Evolutionary conservation across 2,888 invertebrate genomes (phyloP), one percentile per base, ranked within the genome.

Genomic region (Muschampia plurimacula): DNA sequence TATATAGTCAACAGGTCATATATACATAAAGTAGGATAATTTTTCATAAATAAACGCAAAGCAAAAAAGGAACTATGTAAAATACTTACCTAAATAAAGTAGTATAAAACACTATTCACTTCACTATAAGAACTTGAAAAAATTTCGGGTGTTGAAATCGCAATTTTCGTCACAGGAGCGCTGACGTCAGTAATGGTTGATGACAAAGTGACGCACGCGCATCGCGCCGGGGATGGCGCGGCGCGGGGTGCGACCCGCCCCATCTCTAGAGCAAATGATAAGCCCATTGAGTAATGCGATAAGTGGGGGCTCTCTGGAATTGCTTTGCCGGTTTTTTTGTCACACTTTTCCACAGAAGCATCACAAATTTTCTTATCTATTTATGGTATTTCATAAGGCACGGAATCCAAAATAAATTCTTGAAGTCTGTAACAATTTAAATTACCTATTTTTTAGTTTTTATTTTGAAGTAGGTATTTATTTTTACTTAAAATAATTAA

Each of bases 161-260:
- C 66, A 46, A 65, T 3, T 15, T 49, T 62, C 66, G 66, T 52
- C 41, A 67, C 67, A 63, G 64, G 15, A 64, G 72, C 62, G 83
- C 82, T 82, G 82, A 84, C 83, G 79, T 83, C 82, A 82, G 82
- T 80, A 84, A 77, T 82, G 83, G 72, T 72, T 67, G 67, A 63
- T 72, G 84, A 79, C 73, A 72, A 79, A 90, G 82, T 86, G 89
- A 87, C 89, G 87, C 86, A 81, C 80, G 87, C 88, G 89, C 89
- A 88, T 79, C 77, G 68, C 36, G 60, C 74, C 73, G 74, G 81
- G 82, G 84, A 82, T 77, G 80, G 74, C 69, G 76, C 70, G 75
- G 74, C 74, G 79, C 74, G 78, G 79, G 78, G 80, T 72, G 75
- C 66, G 73, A 71, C 60, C 76, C 76, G 74, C 80, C 76, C 78